Evolutionary conservation across 2,797 vertebrate species (phyloP).

Genomic region (Austrolebias charrua): DNA sequence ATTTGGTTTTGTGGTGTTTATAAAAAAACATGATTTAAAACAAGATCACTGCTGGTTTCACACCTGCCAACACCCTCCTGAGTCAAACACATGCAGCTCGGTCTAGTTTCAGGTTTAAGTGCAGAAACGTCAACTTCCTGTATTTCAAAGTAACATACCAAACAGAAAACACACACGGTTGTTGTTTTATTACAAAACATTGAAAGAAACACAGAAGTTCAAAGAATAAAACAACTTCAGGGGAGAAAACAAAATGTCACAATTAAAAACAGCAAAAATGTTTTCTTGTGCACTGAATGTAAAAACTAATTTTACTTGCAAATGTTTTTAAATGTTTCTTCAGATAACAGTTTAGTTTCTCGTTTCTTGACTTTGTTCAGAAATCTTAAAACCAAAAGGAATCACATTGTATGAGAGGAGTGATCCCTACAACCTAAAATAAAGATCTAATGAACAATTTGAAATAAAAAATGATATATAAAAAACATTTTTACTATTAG

Average conservation of each 20-base stretch:
- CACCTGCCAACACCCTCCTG: neutral
- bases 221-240: constrained; percentile 52
- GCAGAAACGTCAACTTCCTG: neutral
- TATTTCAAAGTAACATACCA: neutral
- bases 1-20: neutral
- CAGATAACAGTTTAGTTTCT: constrained; percentile 12
- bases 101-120: neutral
- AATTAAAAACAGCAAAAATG: constrained; percentile 29
- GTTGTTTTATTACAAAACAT: constrained; percentile 77
- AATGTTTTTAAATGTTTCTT: constrained; percentile 18
- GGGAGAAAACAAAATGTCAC: constrained; percentile 47
- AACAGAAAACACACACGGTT: constrained; percentile 7
- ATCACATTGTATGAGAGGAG: neutral
- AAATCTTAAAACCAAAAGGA: constrained; percentile 20
- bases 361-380: constrained; percentile 1
- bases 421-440: constrained; percentile 24
- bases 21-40: neutral
- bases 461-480: constrained; percentile 48
- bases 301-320: constrained; percentile 3
- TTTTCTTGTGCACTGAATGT: constrained; percentile 3
- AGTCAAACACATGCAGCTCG: neutral
- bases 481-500: constrained; percentile 14
- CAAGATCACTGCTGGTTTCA: constrained; percentile 3
- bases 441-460: constrained; percentile 24
- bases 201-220: constrained; percentile 58